phyloP scores from a whole-genome alignment of 1,140 invertebrate species.

The Trypoxylus dichotomus region DNA sequence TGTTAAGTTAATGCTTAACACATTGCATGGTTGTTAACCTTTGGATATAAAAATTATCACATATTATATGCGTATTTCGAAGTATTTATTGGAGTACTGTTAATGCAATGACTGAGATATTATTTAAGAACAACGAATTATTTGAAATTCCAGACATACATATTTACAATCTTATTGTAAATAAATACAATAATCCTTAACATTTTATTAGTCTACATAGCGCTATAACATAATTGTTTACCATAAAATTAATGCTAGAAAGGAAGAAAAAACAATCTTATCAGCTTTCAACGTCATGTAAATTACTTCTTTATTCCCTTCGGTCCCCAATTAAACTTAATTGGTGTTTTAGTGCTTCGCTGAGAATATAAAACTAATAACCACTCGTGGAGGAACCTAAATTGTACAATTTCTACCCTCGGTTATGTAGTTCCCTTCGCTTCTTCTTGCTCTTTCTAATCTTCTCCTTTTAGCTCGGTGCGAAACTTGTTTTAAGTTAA shows the following conservation, averaged over 20 bases:
- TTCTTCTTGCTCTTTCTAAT: neutral
- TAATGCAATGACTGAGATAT: too few species aligned
- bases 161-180: too few species aligned
- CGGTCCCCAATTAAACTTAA: constrained; percentile 11
- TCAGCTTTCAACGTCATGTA: constrained; percentile 19
- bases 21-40: too few species aligned
- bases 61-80: too few species aligned
- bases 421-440: neutral
- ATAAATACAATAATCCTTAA: neutral
- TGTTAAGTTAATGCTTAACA: too few species aligned
- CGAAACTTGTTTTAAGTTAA: neutral
- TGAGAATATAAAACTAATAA: constrained; percentile 9
- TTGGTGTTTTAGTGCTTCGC: constrained; percentile 16
- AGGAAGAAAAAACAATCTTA: constrained; percentile 13
- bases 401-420: constrained; percentile 6
- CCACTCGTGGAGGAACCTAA: neutral
- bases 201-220: neutral
- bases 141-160: too few species aligned
- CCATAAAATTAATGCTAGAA: neutral
- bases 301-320: constrained; percentile 19
- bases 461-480: neutral
- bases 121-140: too few species aligned
- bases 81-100: too few species aligned
- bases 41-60: too few species aligned
- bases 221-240: neutral